Evolutionary conservation across 92 coral and sea anemone species (phyloP), one percentile per base, ranked within the genome.

Genomic region (Phenganax subtilis): DNA sequence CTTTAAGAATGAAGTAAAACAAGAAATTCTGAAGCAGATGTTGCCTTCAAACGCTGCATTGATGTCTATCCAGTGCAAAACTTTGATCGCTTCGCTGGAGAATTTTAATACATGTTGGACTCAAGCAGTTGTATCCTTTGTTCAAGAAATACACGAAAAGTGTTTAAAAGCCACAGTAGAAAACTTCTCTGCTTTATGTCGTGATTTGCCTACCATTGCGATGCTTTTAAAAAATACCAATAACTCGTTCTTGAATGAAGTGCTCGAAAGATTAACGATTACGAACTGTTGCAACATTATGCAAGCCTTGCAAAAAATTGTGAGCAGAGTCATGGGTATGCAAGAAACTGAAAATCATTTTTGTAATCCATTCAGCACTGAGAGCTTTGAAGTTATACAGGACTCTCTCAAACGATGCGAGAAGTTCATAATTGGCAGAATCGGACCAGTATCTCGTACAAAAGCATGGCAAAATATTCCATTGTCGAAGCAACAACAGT

Each of bases 351-450:
- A 68, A 68, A 68, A 53, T 30, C 73, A 29, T 68, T 57, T 6
- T 59, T 8, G 69, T 30, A 56, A 65, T 65, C 74, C 74, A 11
- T 79, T 79, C 53, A 73, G 55, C 56, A 17, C 61, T 6, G 83
- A 51, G 9, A 63, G 58, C 59, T 51, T 51, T 10, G 57, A 28
- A 51, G 62, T 79, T 14, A 62, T 65, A 28, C 72, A 79, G 11
- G 57, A 65, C 52, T 37, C 74, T 12, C 55, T 52, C 20, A 63
- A 79, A 53, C 68, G 74, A 79, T 79, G 83, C 31, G 83, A 79
- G 63, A 79, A 79, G 53, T 79, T 79, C 37, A 65, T 79, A 7
- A 79, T 79, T 54, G 74, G 83, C 9, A 79, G 74, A 20, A 79
- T 79, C 52, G 47, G 83, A 20, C 83, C 68, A 79, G 83, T 79